Conservation (phyloP, 2,113 vertebrate genomes). For the Butastur rufipennis region DNA sequence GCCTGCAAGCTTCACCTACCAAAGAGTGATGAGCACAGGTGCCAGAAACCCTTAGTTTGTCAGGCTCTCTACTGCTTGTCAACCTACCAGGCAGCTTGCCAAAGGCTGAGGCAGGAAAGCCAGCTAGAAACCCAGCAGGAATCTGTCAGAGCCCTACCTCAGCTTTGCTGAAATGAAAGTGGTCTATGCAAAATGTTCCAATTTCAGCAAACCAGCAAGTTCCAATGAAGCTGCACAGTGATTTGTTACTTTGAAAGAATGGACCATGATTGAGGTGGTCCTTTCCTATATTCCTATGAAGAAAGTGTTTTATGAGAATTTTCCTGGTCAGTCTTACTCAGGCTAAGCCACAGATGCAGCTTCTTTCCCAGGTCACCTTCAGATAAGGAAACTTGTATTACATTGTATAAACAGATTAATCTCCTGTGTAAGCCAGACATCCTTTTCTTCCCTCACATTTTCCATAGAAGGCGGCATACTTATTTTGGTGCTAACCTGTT, state of each 20-base stretch:
- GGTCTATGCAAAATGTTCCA: not conserved
- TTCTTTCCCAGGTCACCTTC: not conserved
- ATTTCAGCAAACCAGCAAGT: not conserved
- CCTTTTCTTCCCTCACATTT: not conserved
- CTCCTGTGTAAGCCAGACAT: not conserved
- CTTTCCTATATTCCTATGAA: not conserved
- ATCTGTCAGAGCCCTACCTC: not conserved
- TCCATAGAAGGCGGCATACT: not conserved
- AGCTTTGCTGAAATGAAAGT: not conserved
- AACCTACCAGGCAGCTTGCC: not conserved
- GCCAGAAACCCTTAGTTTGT: not conserved
- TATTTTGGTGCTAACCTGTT: not conserved
- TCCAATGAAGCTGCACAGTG: not conserved
- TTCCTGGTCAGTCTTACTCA: not conserved
- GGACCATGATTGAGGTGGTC: fast-evolving
- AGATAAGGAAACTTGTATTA: not conserved
- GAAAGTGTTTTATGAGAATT: not conserved
- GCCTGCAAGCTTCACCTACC: not conserved
- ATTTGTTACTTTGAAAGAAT: not conserved
- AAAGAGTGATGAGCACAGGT: not conserved
- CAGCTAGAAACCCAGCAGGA: not conserved
- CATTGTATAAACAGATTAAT: not conserved
- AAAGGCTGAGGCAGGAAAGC: not conserved
- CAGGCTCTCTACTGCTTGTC: not conserved
- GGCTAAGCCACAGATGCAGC: not conserved